Evolutionary conservation across 2,113 vertebrate species (phyloP).

Genomic region (Ceratotherium simum): DNA sequence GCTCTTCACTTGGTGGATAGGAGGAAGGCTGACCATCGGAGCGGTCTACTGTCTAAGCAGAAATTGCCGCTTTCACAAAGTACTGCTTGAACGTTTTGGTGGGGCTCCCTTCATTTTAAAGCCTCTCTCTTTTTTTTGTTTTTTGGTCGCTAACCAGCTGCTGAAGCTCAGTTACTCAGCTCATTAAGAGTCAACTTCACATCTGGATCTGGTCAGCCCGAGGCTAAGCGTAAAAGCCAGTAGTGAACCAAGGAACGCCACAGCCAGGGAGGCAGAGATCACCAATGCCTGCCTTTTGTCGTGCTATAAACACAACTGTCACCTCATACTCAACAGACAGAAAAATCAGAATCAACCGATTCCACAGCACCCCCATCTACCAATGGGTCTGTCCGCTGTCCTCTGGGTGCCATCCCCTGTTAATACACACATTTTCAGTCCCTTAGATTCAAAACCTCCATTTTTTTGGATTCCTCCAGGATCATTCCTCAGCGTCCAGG

Average conservation of each 20-base stretch:
- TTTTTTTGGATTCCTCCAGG: background rate
- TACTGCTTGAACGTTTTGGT: background rate
- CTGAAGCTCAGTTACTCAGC: background rate
- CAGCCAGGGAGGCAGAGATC: background rate
- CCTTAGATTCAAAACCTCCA: background rate
- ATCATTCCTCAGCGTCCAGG: background rate
- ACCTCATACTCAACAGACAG: background rate
- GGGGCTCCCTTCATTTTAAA: background rate
- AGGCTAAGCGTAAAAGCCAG: background rate
- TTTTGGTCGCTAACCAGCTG: background rate
- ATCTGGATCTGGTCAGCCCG: constrained; percentile 39
- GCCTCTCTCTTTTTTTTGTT: background rate
- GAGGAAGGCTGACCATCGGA: background rate
- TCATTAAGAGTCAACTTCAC: constrained; percentile 54
- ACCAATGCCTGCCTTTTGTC: background rate
- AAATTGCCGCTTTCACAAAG: background rate
- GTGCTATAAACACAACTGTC: background rate
- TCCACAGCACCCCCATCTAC: background rate
- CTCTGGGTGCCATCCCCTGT: background rate
- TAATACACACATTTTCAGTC: background rate
- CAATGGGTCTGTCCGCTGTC: background rate
- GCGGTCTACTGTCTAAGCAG: background rate
- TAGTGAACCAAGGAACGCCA: background rate
- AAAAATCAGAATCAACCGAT: background rate
- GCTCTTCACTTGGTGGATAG: background rate